Evolutionary conservation across 2,888 invertebrate species (phyloP), one percentile per base, ranked within the genome.

Genomic region (Orchesellides sinensis): DNA sequence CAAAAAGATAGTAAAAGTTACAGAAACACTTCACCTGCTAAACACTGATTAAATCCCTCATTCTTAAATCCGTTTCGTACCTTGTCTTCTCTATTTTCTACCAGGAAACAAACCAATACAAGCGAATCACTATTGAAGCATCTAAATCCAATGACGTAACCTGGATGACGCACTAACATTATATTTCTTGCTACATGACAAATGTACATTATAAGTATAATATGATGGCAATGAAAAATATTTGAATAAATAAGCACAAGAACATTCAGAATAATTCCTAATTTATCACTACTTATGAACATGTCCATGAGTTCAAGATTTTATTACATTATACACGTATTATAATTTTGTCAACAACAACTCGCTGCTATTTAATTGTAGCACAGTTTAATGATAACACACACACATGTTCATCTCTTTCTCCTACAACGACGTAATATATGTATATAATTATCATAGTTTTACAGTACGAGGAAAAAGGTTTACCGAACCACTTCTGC

Each of bases 301-400:
- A 83, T 83, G 77, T 77, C 83, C 83, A 72, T 83, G 83, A 83
- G 83, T 83, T 83, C 70, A 83, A 83, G 83, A 83, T 70, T 83
- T 83, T 83, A 77, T 83, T 65, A 65, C 56, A 52, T 59, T 66
- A 12, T 77, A 65, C 56, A 56, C 29, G 32, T 63, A 59, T 80
- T 61, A 68, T 56, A 65, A 35, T 66, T 72, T 56, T 83, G 77
- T 72, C 83, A 83, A 77, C 75, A 75, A 82, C 75, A 82, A 82
- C 69, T 82, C 75, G 69, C 66, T 69, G 54, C 81, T 74, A 80
- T 29, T 49, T 63, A 25, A 29, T 80, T 75, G 69, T 82, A 81
- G 74, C 69, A 82, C 82, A 82, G 74, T 74, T 72, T 82, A 25
- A 66, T 54, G 59, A 52, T 63, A 72, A 74, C 74, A 72, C 69